Evolutionary conservation across 2,888 invertebrate genomes (phyloP), one percentile per base, ranked within the genome.

Genomic region (Hyposoter dolosus): DNA sequence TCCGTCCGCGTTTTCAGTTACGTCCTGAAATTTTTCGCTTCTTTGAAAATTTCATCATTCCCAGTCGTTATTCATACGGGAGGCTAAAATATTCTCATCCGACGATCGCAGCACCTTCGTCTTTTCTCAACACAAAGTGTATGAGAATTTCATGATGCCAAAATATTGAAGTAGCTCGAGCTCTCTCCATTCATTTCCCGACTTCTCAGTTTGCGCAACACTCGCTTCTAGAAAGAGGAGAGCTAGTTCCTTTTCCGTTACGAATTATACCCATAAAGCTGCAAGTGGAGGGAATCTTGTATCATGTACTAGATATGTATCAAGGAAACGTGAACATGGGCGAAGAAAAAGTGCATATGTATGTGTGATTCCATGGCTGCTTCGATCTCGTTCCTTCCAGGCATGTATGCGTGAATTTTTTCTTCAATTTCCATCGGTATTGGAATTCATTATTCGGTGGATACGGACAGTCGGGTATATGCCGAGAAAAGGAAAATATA

Each of bases 121-220:
- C 12, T 79, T 82, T 80, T 83, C 66, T 63, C 74, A 76, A 72
- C 65, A 72, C 82, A 81, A 81, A 77, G 74, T 78, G 68, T 72
- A 35, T 35, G 35, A 35, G 35, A 90, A 90, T 89, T 90, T 89
- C 88, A 90, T 88, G 89, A 88, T 88, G 88, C 86, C 69, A 56
- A 63, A 9, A 65, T 63, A 75, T 71, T 63, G 35, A 63, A 43
- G 17, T 45, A 53, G 45, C 53, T 72, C 75, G 75, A 43, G 75
- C 63, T 69, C 63, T 28, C 66, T 6, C 0, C 17, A 17, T 23
- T 32, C n/a, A 28, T 56, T n/a, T 63, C 71, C 53, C 35, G 65
- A 40, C 53, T 28, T 81, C 43, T 65, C 71, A n/a, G 43, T 45
- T 80, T 32, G 47, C 47, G 47, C 47, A 60, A 43, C 35, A 23